These are phyloP conservation scores for Chaetoderma sp. DNA, from an alignment of 2,888 invertebrate genomes.

Conservation along the genomic window DNA sequence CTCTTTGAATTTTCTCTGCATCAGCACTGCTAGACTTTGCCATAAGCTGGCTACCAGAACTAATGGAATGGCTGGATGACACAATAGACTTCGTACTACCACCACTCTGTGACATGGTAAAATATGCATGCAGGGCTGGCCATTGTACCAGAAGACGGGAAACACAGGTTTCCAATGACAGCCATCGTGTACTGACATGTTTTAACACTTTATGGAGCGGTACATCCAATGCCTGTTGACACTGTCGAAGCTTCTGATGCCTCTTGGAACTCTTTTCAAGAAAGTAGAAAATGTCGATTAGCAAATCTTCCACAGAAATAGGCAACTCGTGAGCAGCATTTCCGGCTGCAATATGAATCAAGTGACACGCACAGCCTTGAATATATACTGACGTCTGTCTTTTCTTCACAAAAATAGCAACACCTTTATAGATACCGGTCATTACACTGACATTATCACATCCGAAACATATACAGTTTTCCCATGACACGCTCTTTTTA, in stretches of 20 bases:
- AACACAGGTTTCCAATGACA: slow-evolving; percentile 17
- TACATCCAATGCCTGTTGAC: slow-evolving; percentile 11
- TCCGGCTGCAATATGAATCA: slow-evolving; percentile 34
- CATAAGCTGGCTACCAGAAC: no score
- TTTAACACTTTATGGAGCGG: slow-evolving; percentile 19
- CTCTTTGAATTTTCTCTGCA: no score
- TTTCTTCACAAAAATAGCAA: slow-evolving; percentile 22
- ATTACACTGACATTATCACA: slow-evolving; percentile 38
- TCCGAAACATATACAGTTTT: slow-evolving; percentile 29
- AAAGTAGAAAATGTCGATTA: slow-evolving; percentile 10
- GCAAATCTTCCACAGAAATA: slow-evolving; percentile 13
- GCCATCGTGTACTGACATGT: slow-evolving; percentile 29
- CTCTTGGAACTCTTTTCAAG: slow-evolving; percentile 17
- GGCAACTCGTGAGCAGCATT: slow-evolving; percentile 22
- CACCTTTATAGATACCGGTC: slow-evolving; percentile 31
- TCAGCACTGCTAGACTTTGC: no score
- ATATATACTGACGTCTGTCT: slow-evolving; percentile 25
- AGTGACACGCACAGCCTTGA: slow-evolving; percentile 30
- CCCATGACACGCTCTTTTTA: slow-evolving; percentile 18
- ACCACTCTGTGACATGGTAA: no score
- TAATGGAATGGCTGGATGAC: no score
- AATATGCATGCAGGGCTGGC: slow-evolving; percentile 28
- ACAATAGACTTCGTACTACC: no score
- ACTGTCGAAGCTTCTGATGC: slow-evolving; percentile 7
- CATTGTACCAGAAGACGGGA: slow-evolving; percentile 24